Base-by-base conservation (phyloP, 2,113 vertebrate genomes). In the Poecile atricapillus region DNA sequence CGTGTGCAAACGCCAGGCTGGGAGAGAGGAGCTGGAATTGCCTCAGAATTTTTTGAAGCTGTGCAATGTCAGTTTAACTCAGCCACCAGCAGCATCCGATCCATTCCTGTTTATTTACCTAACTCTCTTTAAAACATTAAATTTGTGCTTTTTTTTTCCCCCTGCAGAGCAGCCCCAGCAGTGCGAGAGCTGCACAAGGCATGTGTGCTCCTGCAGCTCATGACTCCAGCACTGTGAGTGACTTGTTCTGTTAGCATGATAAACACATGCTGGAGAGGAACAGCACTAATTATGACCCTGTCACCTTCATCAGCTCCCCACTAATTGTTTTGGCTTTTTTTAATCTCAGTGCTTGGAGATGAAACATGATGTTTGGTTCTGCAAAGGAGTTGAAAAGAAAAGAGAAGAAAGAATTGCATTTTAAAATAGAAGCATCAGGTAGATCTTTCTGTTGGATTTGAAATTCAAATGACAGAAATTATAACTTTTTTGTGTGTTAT, bases 271-370 rank as follows among this genome's bases (percentile, higher is more conserved):
- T 95, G 93, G 65, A 94, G 97, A 95, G 92, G 96, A 97, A 93
- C 97, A 81, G 97, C 95, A 96, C 92, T 98, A 98, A 98, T 97
- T 98, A 97, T 91, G 97, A 96, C 97, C 97, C 97, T 98, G 97
- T 98, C 97, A 97, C 97, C 97, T 96, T 95, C 89, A 13, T 98
- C 97, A 97, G 97, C 97, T 97, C 97, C 95, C 92, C 97, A 97
- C 96, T 94, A 96, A 96, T 94, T 98, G 97, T 63, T 96, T 93
- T 89, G 94, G 95, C 92, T 94, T 96, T 97, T 95, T 93, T 63
- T 97, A 95, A 85, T 56, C 97, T 97, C 93, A 14, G 70, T 60
- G 94, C 97, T 86, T 92, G 64, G 94, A 97, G 95, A 96, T 97
- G 81, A 70, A 97, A 97, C 93, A 69, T 87, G 83, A 90, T 94